These are phyloP conservation scores for Tachycineta bicolor DNA, from an alignment of 2,113 vertebrate genomes.

Conservation along the genomic window DNA sequence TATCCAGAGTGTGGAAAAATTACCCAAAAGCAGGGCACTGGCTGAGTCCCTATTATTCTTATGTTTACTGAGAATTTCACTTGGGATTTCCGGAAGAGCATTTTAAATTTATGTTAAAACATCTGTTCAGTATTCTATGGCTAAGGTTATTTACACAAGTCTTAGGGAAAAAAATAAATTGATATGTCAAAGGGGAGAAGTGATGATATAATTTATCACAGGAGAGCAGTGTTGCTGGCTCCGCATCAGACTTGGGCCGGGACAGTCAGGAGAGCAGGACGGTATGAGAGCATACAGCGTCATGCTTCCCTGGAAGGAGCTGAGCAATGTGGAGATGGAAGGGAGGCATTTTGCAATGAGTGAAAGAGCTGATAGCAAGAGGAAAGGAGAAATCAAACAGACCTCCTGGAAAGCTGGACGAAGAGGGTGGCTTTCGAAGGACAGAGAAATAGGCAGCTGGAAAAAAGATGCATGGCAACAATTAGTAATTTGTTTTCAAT, in stretches of 20 bases:
- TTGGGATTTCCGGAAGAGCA: not conserved
- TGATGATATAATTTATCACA: not conserved
- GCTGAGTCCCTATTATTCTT: not conserved
- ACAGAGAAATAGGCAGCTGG: slow-evolving; percentile 8
- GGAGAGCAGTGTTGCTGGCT: not conserved
- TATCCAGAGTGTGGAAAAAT: not conserved
- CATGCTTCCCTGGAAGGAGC: not conserved
- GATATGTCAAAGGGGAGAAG: not conserved
- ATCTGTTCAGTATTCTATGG: not conserved
- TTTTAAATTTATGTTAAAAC: not conserved
- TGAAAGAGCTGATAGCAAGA: not conserved
- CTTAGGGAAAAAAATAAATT: not conserved
- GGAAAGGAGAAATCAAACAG: slow-evolving; percentile 4
- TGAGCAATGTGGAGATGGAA: not conserved
- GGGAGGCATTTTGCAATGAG: not conserved
- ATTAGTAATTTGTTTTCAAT: not conserved
- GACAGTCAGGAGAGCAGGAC: not conserved
- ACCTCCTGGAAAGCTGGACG: slow-evolving; percentile 7
- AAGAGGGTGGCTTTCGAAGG: slow-evolving; percentile 7
- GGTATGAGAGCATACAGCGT: not conserved
- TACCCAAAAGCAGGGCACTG: not conserved
- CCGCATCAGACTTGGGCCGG: not conserved
- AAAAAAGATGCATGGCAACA: not conserved
- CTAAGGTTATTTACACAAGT: not conserved
- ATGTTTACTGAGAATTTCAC: not conserved